Conservation (phyloP, 2,113 vertebrate genomes). For the Rhombomys opimus region DNA sequence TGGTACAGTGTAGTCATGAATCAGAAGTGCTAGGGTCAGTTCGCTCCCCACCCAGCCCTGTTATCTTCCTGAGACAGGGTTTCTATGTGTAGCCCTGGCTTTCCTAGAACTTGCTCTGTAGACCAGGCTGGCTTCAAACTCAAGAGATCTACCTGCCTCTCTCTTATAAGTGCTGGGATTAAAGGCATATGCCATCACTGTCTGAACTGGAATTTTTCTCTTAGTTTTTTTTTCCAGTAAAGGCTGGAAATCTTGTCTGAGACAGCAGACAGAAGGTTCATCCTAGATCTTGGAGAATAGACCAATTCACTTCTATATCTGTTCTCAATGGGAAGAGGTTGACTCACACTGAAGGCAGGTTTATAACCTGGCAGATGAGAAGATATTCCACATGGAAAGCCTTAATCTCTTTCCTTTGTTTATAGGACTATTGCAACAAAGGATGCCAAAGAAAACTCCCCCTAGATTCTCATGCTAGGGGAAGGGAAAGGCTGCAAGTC, state of each 20-base stretch:
- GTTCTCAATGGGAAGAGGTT: not conserved
- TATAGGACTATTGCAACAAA: not conserved
- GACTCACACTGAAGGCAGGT: not conserved
- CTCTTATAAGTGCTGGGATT: not conserved
- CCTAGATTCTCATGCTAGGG: not conserved
- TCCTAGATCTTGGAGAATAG: not conserved
- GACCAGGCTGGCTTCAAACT: not conserved
- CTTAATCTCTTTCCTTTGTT: not conserved
- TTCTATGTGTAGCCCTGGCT: not conserved
- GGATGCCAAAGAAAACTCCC: not conserved
- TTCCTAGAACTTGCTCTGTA: not conserved
- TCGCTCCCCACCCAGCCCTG: too few species aligned
- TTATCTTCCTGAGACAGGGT: not conserved
- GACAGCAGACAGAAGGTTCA: not conserved
- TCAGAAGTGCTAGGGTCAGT: too few species aligned
- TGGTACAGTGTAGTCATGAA: too few species aligned
- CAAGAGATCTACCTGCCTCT: not conserved
- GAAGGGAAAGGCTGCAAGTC: not conserved
- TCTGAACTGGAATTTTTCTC: not conserved
- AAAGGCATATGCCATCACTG: not conserved
- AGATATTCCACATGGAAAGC: not conserved
- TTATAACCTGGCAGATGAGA: not conserved
- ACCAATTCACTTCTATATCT: not conserved
- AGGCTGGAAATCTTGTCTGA: not conserved
- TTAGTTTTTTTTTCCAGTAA: not conserved